Evolutionary conservation across 2,113 vertebrate genomes (phyloP).

Genomic region (Camelus dromedarius): DNA sequence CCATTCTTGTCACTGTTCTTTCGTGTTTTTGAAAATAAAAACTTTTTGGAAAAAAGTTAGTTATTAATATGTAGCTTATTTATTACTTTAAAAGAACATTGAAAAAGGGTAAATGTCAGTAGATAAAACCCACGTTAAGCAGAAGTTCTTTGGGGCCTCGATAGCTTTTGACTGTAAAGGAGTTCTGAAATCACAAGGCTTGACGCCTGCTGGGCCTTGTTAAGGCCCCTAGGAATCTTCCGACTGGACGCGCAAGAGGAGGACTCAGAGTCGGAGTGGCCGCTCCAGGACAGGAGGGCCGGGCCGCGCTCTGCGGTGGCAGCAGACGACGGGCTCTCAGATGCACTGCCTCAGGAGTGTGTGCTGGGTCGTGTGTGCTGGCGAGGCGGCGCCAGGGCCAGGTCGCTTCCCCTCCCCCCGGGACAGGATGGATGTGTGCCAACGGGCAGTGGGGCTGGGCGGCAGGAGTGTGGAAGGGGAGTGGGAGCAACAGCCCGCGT

Average conservation of each 20-base stretch:
- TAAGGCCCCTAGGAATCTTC: background rate
- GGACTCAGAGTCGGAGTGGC: too few species aligned
- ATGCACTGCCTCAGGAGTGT: too few species aligned
- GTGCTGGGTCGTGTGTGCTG: background rate
- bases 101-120: background rate
- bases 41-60: background rate
- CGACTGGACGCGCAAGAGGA: background rate
- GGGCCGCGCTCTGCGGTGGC: too few species aligned
- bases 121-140: background rate
- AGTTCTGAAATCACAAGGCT: background rate
- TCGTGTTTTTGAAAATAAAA: background rate
- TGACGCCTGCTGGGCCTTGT: background rate
- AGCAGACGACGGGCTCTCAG: too few species aligned
- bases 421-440: background rate
- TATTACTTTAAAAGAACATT: background rate
- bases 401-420: background rate
- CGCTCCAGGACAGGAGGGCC: too few species aligned
- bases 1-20: too few species aligned
- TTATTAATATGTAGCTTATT: conserved; percentile 15
- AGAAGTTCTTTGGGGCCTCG: background rate
- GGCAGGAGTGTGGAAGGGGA: background rate
- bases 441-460: background rate
- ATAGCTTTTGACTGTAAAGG: background rate
- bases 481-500: background rate
- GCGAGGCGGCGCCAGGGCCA: background rate